A percentile compares a stretch with the other conserved stretches of the same genome.
phyloP scores from a whole-genome alignment of 2,888 invertebrate genomes.

The Ormyrus rosae region DNA sequence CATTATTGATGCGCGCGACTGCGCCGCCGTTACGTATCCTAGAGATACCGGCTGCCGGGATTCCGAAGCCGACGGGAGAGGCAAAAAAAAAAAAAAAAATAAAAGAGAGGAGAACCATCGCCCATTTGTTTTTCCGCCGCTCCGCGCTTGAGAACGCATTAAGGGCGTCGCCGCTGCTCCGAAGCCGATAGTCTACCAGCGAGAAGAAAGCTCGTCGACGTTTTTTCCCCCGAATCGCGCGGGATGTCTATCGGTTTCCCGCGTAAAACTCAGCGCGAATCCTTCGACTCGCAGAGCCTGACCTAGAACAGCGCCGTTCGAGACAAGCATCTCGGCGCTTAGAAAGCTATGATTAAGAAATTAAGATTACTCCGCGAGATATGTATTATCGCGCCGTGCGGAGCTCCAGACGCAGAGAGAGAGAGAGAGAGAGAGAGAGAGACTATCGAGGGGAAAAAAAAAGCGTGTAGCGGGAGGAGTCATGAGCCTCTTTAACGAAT shows the following conservation, averaged over 20 bases:
- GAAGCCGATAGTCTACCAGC: background rate
- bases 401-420: background rate
- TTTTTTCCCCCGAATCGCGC: too few relatives aligned
- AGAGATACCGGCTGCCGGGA: too few relatives aligned
- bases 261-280: too few relatives aligned
- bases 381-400: background rate
- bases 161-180: constrained; percentile 10
- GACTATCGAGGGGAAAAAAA: background rate
- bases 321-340: constrained; percentile 12
- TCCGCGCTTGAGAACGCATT: constrained; percentile 4
- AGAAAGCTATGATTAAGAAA: constrained; percentile 47
- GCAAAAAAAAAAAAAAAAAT: background rate
- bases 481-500: constrained; percentile 50
- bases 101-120: background rate
- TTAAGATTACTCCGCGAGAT: constrained; percentile 47
- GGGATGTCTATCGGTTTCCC: too few relatives aligned
- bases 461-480: background rate
- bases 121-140: constrained; percentile 11
- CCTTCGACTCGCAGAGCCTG: too few relatives aligned
- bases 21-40: background rate
- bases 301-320: background rate
- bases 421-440: constrained; percentile 9
- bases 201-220: background rate
- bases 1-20: constrained; percentile 67
- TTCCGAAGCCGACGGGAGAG: too few relatives aligned